A percentile compares a stretch with the other conserved stretches of the same genome.
phyloP scores from a whole-genome alignment of 2,888 invertebrate species.

The Germaria angustata region DNA sequence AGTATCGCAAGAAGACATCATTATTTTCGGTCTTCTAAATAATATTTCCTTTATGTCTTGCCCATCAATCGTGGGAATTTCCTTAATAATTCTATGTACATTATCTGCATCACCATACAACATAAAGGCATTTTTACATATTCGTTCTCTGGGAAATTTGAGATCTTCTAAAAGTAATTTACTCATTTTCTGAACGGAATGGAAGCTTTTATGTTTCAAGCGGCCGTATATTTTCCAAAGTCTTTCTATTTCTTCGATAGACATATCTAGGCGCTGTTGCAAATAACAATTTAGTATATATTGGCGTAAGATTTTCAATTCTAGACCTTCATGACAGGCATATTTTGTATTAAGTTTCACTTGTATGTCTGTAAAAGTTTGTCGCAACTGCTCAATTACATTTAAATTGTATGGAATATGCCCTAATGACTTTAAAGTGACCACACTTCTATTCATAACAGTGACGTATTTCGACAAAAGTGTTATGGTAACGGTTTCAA shows the following conservation, averaged over 20 bases:
- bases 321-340: slow-evolving; percentile 69
- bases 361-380: slow-evolving; percentile 71
- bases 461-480: slow-evolving; percentile 79
- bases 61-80: slow-evolving; percentile 82
- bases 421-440: slow-evolving; percentile 77
- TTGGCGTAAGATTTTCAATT: slow-evolving; percentile 75
- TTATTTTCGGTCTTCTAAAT: slow-evolving; percentile 83
- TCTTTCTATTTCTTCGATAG: slow-evolving; percentile 75
- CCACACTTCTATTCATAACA: slow-evolving; percentile 76
- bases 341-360: slow-evolving; percentile 59
- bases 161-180: slow-evolving; percentile 82
- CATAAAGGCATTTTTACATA: slow-evolving; percentile 83
- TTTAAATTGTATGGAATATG: slow-evolving; percentile 78
- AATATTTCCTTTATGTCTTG: slow-evolving; percentile 82
- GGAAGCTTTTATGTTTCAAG: slow-evolving; percentile 80
- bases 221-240: slow-evolving; percentile 77
- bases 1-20: slow-evolving; percentile 82
- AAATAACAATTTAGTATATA: slow-evolving; percentile 77
- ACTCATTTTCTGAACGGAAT: slow-evolving; percentile 82
- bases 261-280: slow-evolving; percentile 78
- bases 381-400: slow-evolving; percentile 77
- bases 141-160: slow-evolving; percentile 81
- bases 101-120: slow-evolving; percentile 83
- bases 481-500: slow-evolving; percentile 78
- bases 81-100: slow-evolving; percentile 81